A percentile compares a stretch with the other conserved stretches of the same genome.
Conservation (phyloP, 1,140 invertebrate species). For the Bombus picipes region DNA sequence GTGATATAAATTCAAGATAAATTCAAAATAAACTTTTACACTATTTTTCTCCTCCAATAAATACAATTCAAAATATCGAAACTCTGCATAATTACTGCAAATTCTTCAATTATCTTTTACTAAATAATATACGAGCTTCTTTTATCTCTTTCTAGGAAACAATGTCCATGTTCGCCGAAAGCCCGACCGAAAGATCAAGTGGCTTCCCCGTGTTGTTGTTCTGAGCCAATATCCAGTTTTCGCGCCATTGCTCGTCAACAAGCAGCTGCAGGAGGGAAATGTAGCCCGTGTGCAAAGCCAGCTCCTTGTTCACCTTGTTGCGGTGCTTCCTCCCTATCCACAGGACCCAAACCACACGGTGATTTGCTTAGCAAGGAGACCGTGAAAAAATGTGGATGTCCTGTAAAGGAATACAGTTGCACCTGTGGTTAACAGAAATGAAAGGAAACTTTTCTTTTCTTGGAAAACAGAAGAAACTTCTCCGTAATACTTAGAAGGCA, state of each 20-base stretch:
- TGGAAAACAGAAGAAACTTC: background rate
- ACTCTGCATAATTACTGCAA: too few species aligned
- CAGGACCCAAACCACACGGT: background rate
- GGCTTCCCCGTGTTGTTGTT: background rate
- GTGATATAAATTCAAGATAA: too few species aligned
- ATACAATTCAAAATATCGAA: background rate
- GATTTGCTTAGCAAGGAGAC: background rate
- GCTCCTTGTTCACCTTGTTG: constrained; percentile 16
- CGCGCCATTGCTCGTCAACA: background rate
- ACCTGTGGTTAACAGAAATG: constrained; percentile 30
- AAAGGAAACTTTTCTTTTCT: background rate
- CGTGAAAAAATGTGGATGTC: constrained; percentile 66
- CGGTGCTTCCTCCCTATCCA: background rate
- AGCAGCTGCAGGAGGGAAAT: background rate
- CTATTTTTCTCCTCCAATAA: background rate
- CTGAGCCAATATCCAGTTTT: background rate
- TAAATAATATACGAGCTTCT: background rate
- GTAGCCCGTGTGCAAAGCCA: background rate
- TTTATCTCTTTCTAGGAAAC: background rate
- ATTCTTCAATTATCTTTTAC: too few species aligned
- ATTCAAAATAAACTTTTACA: background rate
- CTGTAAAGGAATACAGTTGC: constrained; percentile 50
- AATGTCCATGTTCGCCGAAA: background rate
- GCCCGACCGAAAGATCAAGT: background rate
- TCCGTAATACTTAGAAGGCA: background rate